phyloP scores from a whole-genome alignment of 2,888 invertebrate species.

The Epicampocera succincta region DNA sequence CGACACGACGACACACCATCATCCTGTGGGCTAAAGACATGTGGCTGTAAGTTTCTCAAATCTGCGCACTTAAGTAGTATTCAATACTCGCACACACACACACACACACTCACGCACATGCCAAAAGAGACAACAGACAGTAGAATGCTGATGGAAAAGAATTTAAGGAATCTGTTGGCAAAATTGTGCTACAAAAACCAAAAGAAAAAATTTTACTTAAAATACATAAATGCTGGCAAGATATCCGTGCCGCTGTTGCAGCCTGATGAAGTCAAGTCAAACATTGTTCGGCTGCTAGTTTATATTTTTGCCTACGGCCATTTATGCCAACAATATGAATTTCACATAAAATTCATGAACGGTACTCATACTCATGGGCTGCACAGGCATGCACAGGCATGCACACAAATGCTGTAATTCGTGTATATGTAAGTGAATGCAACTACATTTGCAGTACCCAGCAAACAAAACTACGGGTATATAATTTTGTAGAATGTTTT shows the following conservation, averaged over 20 bases:
- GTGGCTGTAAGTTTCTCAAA: slow-evolving; percentile 31
- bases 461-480: too few relatives aligned
- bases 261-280: slow-evolving; percentile 37
- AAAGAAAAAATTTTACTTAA: background rate
- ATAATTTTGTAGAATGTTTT: too few relatives aligned
- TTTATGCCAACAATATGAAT: slow-evolving; percentile 36
- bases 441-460: too few relatives aligned
- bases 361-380: too few relatives aligned
- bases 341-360: slow-evolving; percentile 34
- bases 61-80: slow-evolving; percentile 48
- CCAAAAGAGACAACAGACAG: background rate
- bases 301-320: slow-evolving; percentile 53
- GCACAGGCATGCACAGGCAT: background rate
- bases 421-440: too few relatives aligned
- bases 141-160: background rate
- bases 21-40: background rate
- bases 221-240: too few relatives aligned
- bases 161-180: background rate
- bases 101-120: too few relatives aligned
- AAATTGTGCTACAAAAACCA: background rate
- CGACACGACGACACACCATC: background rate
- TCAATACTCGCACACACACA: slow-evolving; percentile 27
- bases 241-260: too few relatives aligned
- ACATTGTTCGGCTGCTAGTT: slow-evolving; percentile 36
- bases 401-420: background rate